Percentiles rank a stretch among this genome's conserved stretches.
Conservation (phyloP, 2,888 invertebrate genomes). For the Zaprionus obscuricornis region DNA sequence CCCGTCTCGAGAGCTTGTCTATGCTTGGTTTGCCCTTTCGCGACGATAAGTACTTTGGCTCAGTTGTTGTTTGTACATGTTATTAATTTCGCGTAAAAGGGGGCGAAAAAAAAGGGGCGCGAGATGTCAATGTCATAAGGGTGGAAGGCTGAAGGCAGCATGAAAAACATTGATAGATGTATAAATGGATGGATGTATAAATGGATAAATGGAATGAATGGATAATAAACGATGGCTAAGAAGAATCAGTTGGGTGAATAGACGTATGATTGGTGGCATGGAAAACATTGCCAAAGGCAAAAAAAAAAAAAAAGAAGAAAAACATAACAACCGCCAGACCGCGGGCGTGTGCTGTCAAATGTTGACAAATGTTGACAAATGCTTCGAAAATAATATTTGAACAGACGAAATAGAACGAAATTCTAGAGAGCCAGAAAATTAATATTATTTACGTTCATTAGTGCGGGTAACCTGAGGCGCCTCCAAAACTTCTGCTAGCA, state of each 20-base stretch:
- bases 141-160: constrained; percentile 30
- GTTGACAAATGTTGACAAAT: constrained; percentile 83
- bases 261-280: background rate
- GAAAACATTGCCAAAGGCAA: constrained; percentile 50
- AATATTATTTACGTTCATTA: constrained; percentile 80
- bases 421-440: constrained; percentile 38
- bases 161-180: constrained; percentile 10
- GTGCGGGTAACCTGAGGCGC: constrained; percentile 59
- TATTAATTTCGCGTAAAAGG: constrained; percentile 75
- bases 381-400: constrained; percentile 64
- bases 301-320: too few relatives aligned
- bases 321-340: too few relatives aligned
- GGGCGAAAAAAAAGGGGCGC: constrained; percentile 42
- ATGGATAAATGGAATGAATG: constrained; percentile 14
- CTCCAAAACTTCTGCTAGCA: constrained; percentile 34
- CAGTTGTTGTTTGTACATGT: constrained; percentile 69
- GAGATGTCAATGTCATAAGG: constrained; percentile 58
- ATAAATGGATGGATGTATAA: constrained; percentile 24
- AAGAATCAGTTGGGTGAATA: background rate
- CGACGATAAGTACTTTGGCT: constrained; percentile 56
- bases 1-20: background rate
- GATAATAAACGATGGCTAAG: too few relatives aligned
- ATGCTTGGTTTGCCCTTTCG: constrained; percentile 29
- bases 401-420: constrained; percentile 17
- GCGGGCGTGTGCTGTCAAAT: constrained; percentile 74